Base-by-base conservation (phyloP, 1,140 invertebrate species). In the Pissodes strobi region DNA sequence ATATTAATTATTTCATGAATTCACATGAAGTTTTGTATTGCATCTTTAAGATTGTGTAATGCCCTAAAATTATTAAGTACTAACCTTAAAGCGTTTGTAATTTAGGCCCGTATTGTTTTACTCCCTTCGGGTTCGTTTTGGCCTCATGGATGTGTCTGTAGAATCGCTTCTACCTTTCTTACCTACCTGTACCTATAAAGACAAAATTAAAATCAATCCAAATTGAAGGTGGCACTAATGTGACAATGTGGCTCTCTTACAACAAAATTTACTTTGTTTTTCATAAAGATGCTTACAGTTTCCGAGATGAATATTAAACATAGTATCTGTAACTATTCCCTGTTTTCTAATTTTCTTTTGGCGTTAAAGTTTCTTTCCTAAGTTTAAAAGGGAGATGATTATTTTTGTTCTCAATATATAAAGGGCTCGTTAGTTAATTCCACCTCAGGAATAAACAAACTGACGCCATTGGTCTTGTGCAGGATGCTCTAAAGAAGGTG, bases 161-260 rank as follows among this genome's bases (percentile, higher is more conserved):
- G 55, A 57, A 60, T 73, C 75, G 8, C 76, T 78, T 13, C 82
- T 74, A 4, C 81, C 78, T 64, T 85, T 86, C 70, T 85, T 86
- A 67, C 83, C 82, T 56, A 84, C 86, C 78, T 84, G 87, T 55
- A 94, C 88, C 58, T 60, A 25, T 30, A 46, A n/a, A n/a, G n/a
- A n/a, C n/a, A n/a, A n/a, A 41, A 41, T 41, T 41, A 4, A 4
- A 17, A 41, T 5, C 6, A 13, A 10, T n/a, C 13, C 3, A 8
- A 17, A 5, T 4, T 41, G 3, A 8, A 3, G 9, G 13, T 6
- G 12, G 27, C 4, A 30, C 5, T n/a, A n/a, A n/a, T n/a, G n/a
- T n/a, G n/a, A n/a, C n/a, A n/a, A n/a, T n/a, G n/a, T n/a, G n/a
- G n/a, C n/a, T n/a, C n/a, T n/a, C n/a, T n/a, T n/a, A n/a, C n/a